These are phyloP conservation scores for Morpho deidamia DNA, from an alignment of 2,888 invertebrate genomes.

Conservation along the genomic window DNA sequence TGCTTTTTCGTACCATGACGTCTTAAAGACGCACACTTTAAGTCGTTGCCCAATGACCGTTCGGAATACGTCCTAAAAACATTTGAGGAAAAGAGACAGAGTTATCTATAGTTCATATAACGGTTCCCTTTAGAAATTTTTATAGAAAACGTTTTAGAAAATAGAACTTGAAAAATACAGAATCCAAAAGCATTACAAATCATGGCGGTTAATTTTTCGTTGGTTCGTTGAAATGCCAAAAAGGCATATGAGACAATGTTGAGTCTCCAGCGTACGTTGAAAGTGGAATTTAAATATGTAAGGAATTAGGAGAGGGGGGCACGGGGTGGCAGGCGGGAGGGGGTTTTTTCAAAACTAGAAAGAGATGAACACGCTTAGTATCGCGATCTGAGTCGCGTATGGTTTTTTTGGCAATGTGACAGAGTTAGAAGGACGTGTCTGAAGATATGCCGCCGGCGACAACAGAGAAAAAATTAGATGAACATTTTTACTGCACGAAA, in stretches of 20 bases:
- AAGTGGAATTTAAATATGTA: conserved; percentile 79
- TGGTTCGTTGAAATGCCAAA: conserved; percentile 37
- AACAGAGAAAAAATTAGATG: too few species aligned
- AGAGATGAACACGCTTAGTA: conserved; percentile 77
- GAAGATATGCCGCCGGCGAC: conserved; percentile 33
- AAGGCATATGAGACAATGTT: conserved; percentile 68
- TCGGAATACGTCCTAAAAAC: too few species aligned
- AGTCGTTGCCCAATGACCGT: too few species aligned
- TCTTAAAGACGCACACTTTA: too few species aligned
- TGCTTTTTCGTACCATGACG: too few species aligned
- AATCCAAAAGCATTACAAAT: background rate
- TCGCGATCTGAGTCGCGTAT: conserved; percentile 61
- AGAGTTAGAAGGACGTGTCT: conserved; percentile 41
- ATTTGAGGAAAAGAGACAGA: too few species aligned
- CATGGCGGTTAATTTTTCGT: conserved; percentile 20
- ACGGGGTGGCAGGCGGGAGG: conserved; percentile 26
- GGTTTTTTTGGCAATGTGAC: conserved; percentile 26
- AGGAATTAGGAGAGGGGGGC: conserved; percentile 70
- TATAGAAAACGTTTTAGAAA: too few species aligned
- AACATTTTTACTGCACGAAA: too few species aligned
- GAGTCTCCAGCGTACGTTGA: conserved; percentile 60
- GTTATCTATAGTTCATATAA: too few species aligned
- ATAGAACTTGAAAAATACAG: too few species aligned
- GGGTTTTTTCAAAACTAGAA: conserved; percentile 75
- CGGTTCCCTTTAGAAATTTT: too few species aligned